Percentiles rank a stretch among this genome's conserved stretches.
Conservation (phyloP, 1,140 invertebrate genomes). For the Drosophila baimaii region DNA sequence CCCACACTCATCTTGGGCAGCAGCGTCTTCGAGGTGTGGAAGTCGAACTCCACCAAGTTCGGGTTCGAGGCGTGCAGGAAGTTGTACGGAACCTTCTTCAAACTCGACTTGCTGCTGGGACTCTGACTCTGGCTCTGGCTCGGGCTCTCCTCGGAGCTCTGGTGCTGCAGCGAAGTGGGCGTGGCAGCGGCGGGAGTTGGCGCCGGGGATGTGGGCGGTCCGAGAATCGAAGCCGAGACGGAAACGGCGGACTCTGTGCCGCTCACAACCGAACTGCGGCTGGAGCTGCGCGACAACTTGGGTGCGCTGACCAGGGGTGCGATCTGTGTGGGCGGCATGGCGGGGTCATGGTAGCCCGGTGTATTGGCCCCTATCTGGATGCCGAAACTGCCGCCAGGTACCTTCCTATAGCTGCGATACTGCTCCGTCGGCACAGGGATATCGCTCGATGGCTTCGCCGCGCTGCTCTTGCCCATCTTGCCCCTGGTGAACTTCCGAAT, state of each 20-base stretch:
- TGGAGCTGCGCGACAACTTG: slow-evolving; percentile 71
- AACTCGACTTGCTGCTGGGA: slow-evolving; percentile 69
- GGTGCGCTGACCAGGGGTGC: slow-evolving; percentile 12
- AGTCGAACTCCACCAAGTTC: slow-evolving; percentile 87
- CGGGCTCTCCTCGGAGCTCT: slow-evolving; percentile 65
- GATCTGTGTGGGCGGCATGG: slow-evolving; percentile 60
- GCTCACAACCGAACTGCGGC: slow-evolving; percentile 66
- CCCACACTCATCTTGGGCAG: slow-evolving; percentile 72
- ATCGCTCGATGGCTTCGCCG: slow-evolving; percentile 85
- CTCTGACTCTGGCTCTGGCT: slow-evolving; percentile 66
- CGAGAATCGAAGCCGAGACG: slow-evolving; percentile 36
- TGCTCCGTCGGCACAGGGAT: slow-evolving; percentile 91
- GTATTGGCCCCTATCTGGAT: slow-evolving; percentile 83
- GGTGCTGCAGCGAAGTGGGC: slow-evolving; percentile 64
- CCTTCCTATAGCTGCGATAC: slow-evolving; percentile 90
- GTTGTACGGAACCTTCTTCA: slow-evolving; percentile 85
- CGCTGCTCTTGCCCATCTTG: slow-evolving; percentile 83
- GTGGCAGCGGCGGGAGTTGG: slow-evolving; percentile 67
- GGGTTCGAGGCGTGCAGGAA: slow-evolving; percentile 89
- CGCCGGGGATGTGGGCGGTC: slow-evolving; percentile 72
- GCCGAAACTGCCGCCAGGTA: slow-evolving; percentile 84
- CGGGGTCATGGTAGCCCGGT: slow-evolving; percentile 72
- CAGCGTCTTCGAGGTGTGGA: slow-evolving; percentile 78
- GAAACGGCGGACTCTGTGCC: slow-evolving; percentile 34
- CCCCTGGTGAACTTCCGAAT: slow-evolving; percentile 87